Conservation (phyloP, 2,797 vertebrate species). For the Mergus octosetaceus region DNA sequence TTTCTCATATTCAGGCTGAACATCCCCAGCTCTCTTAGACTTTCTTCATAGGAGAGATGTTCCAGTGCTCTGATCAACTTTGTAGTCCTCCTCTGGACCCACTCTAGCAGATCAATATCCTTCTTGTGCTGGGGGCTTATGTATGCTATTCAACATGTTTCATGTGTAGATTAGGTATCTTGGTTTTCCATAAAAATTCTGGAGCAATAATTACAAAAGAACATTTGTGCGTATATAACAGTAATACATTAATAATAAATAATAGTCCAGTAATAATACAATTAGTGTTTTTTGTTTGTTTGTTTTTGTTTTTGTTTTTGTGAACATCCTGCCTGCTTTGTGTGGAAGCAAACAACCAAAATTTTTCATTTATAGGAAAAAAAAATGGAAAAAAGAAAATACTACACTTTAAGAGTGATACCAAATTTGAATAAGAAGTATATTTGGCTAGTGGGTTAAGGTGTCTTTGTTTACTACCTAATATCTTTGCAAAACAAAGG, state of each 20-base stretch:
- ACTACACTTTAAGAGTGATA: background rate
- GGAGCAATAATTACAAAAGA: background rate
- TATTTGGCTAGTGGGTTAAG: background rate
- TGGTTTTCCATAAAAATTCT: background rate
- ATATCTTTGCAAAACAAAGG: background rate
- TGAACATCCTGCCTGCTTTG: background rate
- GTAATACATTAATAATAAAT: no score
- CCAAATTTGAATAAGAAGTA: background rate
- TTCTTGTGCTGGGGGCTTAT: no score
- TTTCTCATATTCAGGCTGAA: no score
- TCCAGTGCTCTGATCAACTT: no score
- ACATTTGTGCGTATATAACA: background rate
- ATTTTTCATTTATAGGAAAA: background rate
- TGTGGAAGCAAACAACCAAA: background rate
- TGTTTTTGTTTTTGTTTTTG: background rate
- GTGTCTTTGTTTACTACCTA: background rate
- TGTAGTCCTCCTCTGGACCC: no score
- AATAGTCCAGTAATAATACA: no score
- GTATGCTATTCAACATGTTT: background rate
- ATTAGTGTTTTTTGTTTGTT: no score
- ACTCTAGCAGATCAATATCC: no score
- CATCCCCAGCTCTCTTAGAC: no score
- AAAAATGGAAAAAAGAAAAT: background rate
- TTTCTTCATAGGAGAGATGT: no score
- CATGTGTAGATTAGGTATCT: background rate